A percentile compares a stretch with the other conserved stretches of the same genome.
These are phyloP conservation scores for Sebastes steindachneri DNA, from an alignment of 2,797 vertebrate species.

Conservation along the genomic window DNA sequence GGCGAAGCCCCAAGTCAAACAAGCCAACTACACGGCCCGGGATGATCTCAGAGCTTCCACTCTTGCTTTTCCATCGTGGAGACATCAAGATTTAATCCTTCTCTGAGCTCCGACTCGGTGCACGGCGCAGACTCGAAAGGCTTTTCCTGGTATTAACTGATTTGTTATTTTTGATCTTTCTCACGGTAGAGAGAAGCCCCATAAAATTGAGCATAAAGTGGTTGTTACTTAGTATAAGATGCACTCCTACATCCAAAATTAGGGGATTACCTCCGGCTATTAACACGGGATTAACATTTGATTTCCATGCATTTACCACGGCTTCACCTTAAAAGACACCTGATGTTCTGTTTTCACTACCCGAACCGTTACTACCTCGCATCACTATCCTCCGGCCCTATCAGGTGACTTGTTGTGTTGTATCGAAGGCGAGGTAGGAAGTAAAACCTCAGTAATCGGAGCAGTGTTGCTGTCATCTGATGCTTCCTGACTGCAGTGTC, in stretches of 20 bases:
- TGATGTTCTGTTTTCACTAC: neutral
- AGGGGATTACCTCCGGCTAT: neutral
- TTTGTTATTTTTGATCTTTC: neutral
- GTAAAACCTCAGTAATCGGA: conserved; percentile 58
- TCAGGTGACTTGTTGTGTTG: conserved; percentile 39
- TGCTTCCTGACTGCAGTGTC: conserved; percentile 11
- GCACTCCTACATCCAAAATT: neutral
- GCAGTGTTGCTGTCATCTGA: conserved; percentile 44
- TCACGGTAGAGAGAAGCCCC: neutral
- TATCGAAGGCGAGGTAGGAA: conserved; percentile 30
- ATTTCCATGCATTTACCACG: neutral
- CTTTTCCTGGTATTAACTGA: neutral
- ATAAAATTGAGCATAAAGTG: neutral
- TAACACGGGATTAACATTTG: neutral
- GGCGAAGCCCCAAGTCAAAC: conserved; percentile 63
- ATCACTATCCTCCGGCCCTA: neutral
- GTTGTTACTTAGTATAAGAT: neutral
- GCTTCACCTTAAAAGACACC: conserved; percentile 20
- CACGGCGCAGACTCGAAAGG: neutral
- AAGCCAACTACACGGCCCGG: conserved; percentile 16
- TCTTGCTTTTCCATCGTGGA: neutral
- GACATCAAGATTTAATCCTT: conserved; percentile 18
- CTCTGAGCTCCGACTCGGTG: neutral
- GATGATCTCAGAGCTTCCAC: conserved; percentile 51
- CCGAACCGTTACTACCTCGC: neutral